phyloP scores from a whole-genome alignment of 2,888 invertebrate genomes.

The Lacanobia wlatinum region DNA sequence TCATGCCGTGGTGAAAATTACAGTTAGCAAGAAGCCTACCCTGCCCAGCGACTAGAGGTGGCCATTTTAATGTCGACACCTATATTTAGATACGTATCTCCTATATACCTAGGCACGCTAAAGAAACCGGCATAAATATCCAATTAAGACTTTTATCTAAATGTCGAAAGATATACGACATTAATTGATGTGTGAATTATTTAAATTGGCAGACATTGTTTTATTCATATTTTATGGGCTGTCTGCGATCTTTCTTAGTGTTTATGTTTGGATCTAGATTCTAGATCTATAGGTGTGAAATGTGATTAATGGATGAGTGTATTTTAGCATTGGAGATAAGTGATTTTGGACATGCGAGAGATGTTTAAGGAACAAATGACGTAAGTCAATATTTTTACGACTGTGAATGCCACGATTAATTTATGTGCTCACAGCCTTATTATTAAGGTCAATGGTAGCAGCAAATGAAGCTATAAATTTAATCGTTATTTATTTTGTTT shows the following conservation, averaged over 20 bases:
- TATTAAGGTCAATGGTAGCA: conserved; percentile 37
- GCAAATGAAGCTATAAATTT: conserved; percentile 53
- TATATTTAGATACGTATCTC: conserved; percentile 3
- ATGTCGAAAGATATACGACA: conserved; percentile 52
- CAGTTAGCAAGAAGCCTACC: neutral
- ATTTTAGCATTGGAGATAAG: neutral
- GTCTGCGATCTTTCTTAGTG: conserved; percentile 14
- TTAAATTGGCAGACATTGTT: conserved; percentile 59
- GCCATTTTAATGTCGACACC: conserved; percentile 7
- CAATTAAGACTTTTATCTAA: conserved; percentile 62
- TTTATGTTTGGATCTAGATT: conserved; percentile 1
- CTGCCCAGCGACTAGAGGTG: neutral
- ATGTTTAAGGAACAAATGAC: conserved; percentile 14
- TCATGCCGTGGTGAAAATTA: neutral
- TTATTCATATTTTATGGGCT: conserved; percentile 38
- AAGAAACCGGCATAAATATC: conserved; percentile 49
- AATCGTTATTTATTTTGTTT: conserved; percentile 28
- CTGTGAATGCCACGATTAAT: conserved; percentile 27
- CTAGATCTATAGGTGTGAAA: conserved; percentile 35
- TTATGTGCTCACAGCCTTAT: conserved; percentile 22
- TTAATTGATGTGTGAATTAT: conserved; percentile 62
- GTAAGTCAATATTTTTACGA: neutral
- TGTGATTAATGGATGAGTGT: conserved; percentile 16
- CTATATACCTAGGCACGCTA: conserved; percentile 20
- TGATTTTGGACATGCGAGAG: conserved; percentile 1